Base-by-base conservation (phyloP, 2,888 invertebrate species). In the Drosophila meridionalis region DNA sequence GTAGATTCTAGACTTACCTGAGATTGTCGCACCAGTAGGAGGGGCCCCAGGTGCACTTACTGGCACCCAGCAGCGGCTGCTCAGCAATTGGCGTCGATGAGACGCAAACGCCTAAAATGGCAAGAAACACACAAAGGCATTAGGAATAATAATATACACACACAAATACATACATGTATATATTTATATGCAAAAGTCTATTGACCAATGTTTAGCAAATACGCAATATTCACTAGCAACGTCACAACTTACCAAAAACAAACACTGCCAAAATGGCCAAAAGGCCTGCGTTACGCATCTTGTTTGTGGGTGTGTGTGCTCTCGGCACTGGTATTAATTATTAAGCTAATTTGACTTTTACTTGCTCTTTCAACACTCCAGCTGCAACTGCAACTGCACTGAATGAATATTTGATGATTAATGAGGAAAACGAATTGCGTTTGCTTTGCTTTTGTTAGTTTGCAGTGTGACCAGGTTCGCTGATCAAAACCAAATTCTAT, bases 21-120 rank as follows among this genome's bases (percentile, higher is more conserved):
- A 93, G 59, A 80, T 92, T 92, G 9, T 83, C 89, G 92, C 97
- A 97, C 97, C 97, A 97, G 90, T 96, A 97, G 0, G 95, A 94
- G 4, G 97, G 97, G 8, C 97, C 97, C 95, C 95, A 96, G 7
- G 96, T 96, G 91, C 97, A 97, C 88, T 95, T 94, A 55, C 94
- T 94, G 58, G 93, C 93, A 40, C 95, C 96, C 56, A 96, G 77
- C 34, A 95, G 88, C 36, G 59, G 75, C 55, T 79, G 75, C 34
- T 61, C 69, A 40, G 69, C 72, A 12, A 82, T 52, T 48, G 87
- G 87, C 59, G 85, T 77, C 43, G 83, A 75, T 7, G 68, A 69
- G 52, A 80, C 86, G 48, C 70, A 72, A 57, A 70, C 71, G 70
- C 76, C 85, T 85, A 55, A 32, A 78, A 68, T 9, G 30, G 11